These are phyloP conservation scores for Ormyrus pomaceus DNA, from an alignment of 2,888 invertebrate species.

Conservation along the genomic window DNA sequence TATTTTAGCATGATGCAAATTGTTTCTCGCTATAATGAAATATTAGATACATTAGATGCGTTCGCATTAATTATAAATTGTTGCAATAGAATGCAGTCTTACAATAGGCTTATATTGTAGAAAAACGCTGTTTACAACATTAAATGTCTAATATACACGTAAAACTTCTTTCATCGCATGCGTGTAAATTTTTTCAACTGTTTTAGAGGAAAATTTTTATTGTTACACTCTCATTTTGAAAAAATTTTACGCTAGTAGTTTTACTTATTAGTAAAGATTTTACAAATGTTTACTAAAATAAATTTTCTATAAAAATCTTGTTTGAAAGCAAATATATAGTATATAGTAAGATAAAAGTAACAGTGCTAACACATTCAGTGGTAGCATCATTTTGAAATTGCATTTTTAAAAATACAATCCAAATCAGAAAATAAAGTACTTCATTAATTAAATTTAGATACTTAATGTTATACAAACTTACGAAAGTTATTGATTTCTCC, in stretches of 20 bases:
- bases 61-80: constrained; percentile 42
- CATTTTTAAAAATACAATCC: no score
- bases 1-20: constrained; percentile 41
- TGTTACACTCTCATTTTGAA: constrained; percentile 6
- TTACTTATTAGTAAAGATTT: constrained; percentile 29
- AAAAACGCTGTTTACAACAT: constrained; percentile 50
- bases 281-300: constrained; percentile 39
- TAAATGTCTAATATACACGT: constrained; percentile 40
- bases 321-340: constrained; percentile 9
- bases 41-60: constrained; percentile 47
- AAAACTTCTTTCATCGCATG: constrained; percentile 12
- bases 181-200: background rate
- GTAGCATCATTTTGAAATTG: background rate
- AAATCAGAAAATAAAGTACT: no score
- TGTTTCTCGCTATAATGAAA: constrained; percentile 28
- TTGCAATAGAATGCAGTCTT: constrained; percentile 50
- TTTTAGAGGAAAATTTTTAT: constrained; percentile 26
- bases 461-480: no score
- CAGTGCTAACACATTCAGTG: background rate
- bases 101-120: constrained; percentile 50
- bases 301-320: constrained; percentile 34
- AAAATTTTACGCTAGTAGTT: constrained; percentile 19
- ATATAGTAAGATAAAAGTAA: background rate
- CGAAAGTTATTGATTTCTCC: no score
- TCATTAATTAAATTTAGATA: no score